Base-by-base conservation (phyloP, 2,888 invertebrate species). In the Campopleginae sp. region DNA sequence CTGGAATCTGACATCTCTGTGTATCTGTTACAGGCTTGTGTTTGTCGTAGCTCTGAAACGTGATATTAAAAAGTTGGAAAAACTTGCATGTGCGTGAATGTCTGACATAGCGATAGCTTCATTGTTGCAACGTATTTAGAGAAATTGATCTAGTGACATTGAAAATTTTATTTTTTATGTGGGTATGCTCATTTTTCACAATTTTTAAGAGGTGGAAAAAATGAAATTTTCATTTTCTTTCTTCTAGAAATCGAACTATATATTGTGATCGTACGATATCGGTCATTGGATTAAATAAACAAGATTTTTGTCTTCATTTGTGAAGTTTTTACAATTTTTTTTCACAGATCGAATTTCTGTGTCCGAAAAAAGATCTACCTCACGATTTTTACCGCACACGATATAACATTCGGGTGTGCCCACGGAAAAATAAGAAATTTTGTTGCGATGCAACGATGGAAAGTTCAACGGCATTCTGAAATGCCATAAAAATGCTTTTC, bases 1-100 rank as follows among this genome's bases (percentile, higher is more conserved):
- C 95, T 95, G 31, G 94, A 94, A 84, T 93, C 93, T 44, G 91
- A 90, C 91, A 92, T 93, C 85, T 88, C 89, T 5, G 51, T 27
- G 63, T 74, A 65, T 75, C n/a, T 48, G 79, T 84, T 79, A 54
- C 66, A 38, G 72, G 65, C 82, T 83, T 66, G 66, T 65, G 68
- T 75, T 87, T 84, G 84, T 82, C 61, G 86, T 86, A 12, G 87
- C 86, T 84, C 87, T 88, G 87, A 65, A 88, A 86, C 75, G 72
- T 46, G 48, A 74, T 71, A 81, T 75, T 6, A 17, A 44, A 68
- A 12, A 3, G 33, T 68, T 42, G n/a, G 31, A 23, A 38, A 38
- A 42, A 27, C 54, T 58, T 12, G 23, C 27, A 14, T 2, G 27
- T 58, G 27, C 12, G 10, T 12, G 12, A 58, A 27, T 12, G 10